Evolutionary conservation across 2,888 invertebrate genomes (phyloP), one percentile per base, ranked within the genome.

Genomic region (Octodonta nipae): DNA sequence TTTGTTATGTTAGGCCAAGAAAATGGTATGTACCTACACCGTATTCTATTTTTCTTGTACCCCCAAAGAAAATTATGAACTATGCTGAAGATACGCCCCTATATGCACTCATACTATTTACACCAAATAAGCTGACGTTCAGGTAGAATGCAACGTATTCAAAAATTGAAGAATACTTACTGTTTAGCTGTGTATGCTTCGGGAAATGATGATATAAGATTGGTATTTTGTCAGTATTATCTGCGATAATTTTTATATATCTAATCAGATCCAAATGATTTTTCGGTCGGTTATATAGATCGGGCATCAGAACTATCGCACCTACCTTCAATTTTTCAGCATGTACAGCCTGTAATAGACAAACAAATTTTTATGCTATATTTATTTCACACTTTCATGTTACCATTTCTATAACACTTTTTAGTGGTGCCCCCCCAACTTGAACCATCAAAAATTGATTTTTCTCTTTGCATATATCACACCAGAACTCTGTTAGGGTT

Each of bases 151-250:
- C n/a, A 22, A 22, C 2, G 3, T 22, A 10, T 4, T 6, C n/a
- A 17, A n/a, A 38, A 54, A 54, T 30, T 24, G 29, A 36, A 26
- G 30, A 12, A 29, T 20, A 2, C 16, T 12, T 35, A 67, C 75
- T 73, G 65, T 86, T 86, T 63, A 40, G 20, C 24, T 73, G 73
- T 16, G 76, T 78, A 56, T 77, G 71, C 38, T 65, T 65, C 1
- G 87, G 86, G 46, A 84, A 79, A 52, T 88, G 86, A 52, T 89
- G 88, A 54, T 87, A 86, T 13, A 85, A 65, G 30, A 88, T 69
- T 0, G 88, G 88, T 2, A 78, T 71, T 5, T 73, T 73, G 14
- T 46, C 44, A 20, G 47, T 49, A 31, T 42, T 43, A 29, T 47
- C 43, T 6, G 49, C 47, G n/a, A 88, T 72, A 28, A 68, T 54